phyloP scores from a whole-genome alignment of 2,888 invertebrate genomes.

The Nowickia ferox region DNA sequence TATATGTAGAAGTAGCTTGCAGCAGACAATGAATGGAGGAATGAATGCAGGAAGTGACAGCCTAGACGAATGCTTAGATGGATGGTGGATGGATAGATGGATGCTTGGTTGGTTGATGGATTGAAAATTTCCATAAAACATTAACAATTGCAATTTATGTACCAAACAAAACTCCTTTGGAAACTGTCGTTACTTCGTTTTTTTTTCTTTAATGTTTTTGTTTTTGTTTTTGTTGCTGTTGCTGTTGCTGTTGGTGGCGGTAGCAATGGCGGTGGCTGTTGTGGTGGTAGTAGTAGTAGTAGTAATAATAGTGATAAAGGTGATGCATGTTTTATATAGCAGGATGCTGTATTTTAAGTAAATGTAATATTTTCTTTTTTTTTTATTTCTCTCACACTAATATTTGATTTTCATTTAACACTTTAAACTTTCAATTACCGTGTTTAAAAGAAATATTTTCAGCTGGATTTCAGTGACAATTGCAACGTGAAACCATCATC shows the following conservation, averaged over 20 bases:
- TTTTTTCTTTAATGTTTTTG: background rate
- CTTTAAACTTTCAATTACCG: slow-evolving; percentile 34
- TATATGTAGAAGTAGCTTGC: slow-evolving; percentile 7
- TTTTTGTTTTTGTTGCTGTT: slow-evolving; percentile 3
- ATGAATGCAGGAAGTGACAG: background rate
- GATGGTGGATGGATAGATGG: slow-evolving; percentile 18
- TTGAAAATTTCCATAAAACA: slow-evolving; percentile 34
- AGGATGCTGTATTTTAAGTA: slow-evolving; percentile 35
- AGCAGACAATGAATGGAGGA: slow-evolving; percentile 14
- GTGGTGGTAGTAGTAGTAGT: background rate
- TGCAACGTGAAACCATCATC: background rate
- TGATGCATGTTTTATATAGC: slow-evolving; percentile 19
- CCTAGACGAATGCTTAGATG: background rate
- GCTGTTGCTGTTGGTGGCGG: background rate
- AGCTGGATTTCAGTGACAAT: background rate
- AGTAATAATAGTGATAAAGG: slow-evolving; percentile 23
- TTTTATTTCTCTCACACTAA: slow-evolving; percentile 39
- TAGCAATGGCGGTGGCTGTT: slow-evolving; percentile 3
- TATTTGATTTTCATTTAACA: slow-evolving; percentile 31
- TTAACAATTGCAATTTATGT: slow-evolving; percentile 33
- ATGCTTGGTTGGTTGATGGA: slow-evolving; percentile 33
- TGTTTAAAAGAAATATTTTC: background rate
- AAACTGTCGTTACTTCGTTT: slow-evolving; percentile 11
- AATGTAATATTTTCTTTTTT: slow-evolving; percentile 21
- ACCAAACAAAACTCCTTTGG: slow-evolving; percentile 26